Percentiles rank a stretch among this genome's conserved stretches.
These are phyloP conservation scores for Pionites leucogaster DNA, from an alignment of 2,113 vertebrate species.

Conservation along the genomic window DNA sequence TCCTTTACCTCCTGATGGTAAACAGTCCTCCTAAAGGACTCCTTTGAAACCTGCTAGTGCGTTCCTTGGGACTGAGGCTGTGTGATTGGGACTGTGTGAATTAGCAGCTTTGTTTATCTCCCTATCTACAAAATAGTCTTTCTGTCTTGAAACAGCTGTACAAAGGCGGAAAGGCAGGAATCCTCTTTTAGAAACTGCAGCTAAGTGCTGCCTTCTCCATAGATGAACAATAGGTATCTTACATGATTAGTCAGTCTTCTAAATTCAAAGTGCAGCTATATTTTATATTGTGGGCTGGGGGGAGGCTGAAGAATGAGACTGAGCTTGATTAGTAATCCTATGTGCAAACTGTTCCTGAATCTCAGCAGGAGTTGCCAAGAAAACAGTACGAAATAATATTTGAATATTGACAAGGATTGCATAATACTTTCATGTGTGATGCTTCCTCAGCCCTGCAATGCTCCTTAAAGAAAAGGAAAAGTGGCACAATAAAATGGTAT, in stretches of 20 bases:
- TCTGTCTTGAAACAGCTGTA: background rate
- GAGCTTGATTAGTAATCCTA: background rate
- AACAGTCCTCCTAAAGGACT: background rate
- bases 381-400: background rate
- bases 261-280: background rate
- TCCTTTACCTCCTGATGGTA: background rate
- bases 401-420: background rate
- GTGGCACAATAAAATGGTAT: background rate
- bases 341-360: background rate
- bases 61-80: background rate
- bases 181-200: background rate
- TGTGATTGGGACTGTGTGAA: background rate
- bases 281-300: background rate
- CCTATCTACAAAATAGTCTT: background rate
- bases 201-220: background rate
- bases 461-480: background rate
- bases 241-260: background rate
- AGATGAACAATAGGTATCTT: background rate
- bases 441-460: background rate
- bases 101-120: background rate
- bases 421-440: background rate
- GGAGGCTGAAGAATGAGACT: background rate
- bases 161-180: background rate
- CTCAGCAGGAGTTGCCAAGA: background rate
- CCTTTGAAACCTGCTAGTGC: background rate